phyloP scores from a whole-genome alignment of 2,797 vertebrate genomes.

The Myotis planiceps region DNA sequence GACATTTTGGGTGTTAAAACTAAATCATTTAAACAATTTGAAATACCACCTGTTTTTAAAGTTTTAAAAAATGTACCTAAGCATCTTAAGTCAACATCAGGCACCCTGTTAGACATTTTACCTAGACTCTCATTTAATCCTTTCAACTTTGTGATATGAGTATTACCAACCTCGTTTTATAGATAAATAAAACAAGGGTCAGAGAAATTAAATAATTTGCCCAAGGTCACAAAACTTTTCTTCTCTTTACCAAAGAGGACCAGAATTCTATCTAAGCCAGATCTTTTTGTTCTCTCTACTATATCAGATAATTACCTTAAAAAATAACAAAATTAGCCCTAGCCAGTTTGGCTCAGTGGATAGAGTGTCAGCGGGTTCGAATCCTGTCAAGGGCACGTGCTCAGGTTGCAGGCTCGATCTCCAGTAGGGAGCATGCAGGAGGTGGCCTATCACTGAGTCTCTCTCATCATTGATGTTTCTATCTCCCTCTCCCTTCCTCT shows the following conservation, averaged over 20 bases:
- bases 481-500: no score
- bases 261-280: neutral
- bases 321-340: neutral
- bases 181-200: neutral
- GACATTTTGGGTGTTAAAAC: conserved; percentile 9
- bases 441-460: no score
- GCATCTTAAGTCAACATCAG: neutral
- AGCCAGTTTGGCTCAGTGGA: no score
- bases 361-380: no score
- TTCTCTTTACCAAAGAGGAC: neutral
- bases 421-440: no score
- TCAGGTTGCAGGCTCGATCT: no score
- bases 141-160: neutral
- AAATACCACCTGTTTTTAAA: conserved; percentile 38
- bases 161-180: neutral
- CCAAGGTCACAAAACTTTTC: neutral
- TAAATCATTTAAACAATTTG: neutral
- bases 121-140: neutral
- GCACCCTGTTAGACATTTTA: neutral
- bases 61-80: neutral
- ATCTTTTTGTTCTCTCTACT: neutral
- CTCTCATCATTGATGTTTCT: no score
- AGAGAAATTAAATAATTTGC: conserved; percentile 12
- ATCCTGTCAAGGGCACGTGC: no score
- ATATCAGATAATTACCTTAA: neutral